Percentiles rank a stretch among this genome's conserved stretches.
phyloP scores from a whole-genome alignment of 2,797 vertebrate species.

The Brachymystax lenok region DNA sequence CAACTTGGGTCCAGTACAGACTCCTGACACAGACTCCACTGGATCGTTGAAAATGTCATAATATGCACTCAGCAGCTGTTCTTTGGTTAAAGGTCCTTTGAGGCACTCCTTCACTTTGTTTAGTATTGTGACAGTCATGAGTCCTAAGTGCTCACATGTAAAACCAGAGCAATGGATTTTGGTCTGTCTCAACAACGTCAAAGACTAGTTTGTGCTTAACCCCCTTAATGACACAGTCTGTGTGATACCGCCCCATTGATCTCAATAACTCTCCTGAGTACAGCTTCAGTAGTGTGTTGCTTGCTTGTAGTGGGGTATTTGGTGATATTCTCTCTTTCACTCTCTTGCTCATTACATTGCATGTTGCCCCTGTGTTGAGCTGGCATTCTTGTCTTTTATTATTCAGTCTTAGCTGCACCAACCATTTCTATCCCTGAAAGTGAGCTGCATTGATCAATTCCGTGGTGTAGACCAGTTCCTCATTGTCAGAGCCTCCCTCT shows the following conservation, averaged over 20 bases:
- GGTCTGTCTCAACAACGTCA: slow-evolving; percentile 15
- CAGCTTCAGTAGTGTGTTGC: not conserved
- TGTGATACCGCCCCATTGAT: slow-evolving; percentile 22
- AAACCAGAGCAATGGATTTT: slow-evolving; percentile 22
- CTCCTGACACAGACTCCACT: slow-evolving; percentile 22
- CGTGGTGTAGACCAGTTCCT: not conserved
- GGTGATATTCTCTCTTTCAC: not conserved
- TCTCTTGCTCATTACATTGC: not conserved
- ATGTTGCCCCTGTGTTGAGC: not conserved
- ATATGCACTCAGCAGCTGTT: slow-evolving; percentile 2
- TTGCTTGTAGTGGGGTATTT: not conserved
- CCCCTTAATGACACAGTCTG: slow-evolving; percentile 21
- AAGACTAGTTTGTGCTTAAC: slow-evolving; percentile 27
- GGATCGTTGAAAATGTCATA: slow-evolving; percentile 20
- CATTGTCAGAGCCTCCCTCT: not conserved
- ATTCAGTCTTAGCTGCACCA: not conserved
- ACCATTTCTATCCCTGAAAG: not conserved
- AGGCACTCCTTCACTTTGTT: not conserved
- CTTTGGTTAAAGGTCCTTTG: slow-evolving; percentile 1
- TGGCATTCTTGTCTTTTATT: not conserved
- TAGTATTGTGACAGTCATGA: slow-evolving; percentile 27
- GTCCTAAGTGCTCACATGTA: slow-evolving; percentile 23
- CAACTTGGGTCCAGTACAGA: slow-evolving; percentile 22
- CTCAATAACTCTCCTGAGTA: slow-evolving; percentile 3
- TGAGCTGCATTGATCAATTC: not conserved